Evolutionary conservation across 2,113 vertebrate genomes (phyloP).

Genomic region (Raja brachyura): DNA sequence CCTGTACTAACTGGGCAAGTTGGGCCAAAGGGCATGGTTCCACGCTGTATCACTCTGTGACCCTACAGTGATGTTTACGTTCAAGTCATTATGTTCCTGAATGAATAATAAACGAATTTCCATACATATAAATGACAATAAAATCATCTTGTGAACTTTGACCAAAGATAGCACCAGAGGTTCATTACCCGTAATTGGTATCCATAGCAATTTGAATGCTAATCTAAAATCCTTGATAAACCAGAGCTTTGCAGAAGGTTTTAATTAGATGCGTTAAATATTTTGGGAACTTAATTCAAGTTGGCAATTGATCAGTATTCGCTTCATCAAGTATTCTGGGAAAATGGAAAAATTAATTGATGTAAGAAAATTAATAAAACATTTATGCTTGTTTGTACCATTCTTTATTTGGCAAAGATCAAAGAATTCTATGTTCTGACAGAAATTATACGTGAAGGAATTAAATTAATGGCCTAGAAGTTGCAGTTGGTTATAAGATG

Average conservation of each 20-base stretch:
- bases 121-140: not conserved
- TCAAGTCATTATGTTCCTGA: no score
- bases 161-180: not conserved
- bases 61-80: no score
- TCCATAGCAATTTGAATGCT: not conserved
- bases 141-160: not conserved
- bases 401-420: not conserved
- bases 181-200: not conserved
- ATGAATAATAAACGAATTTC: no score
- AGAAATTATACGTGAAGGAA: not conserved
- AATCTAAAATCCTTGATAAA: not conserved
- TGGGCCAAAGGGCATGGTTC: no score
- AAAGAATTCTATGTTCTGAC: not conserved
- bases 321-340: constrained; percentile 19
- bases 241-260: not conserved
- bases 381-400: not conserved
- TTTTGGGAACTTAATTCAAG: constrained; percentile 8
- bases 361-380: constrained; percentile 19
- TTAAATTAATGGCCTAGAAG: not conserved
- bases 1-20: no score
- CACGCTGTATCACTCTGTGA: no score
- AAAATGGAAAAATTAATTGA: constrained; percentile 2
- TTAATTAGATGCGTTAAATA: constrained; percentile 30
- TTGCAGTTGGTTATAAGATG: no score
- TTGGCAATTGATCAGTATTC: not conserved